Evolutionary conservation across 1,140 invertebrate genomes (phyloP), one percentile per base, ranked within the genome.

Genomic region (Lanistes nyassanus): DNA sequence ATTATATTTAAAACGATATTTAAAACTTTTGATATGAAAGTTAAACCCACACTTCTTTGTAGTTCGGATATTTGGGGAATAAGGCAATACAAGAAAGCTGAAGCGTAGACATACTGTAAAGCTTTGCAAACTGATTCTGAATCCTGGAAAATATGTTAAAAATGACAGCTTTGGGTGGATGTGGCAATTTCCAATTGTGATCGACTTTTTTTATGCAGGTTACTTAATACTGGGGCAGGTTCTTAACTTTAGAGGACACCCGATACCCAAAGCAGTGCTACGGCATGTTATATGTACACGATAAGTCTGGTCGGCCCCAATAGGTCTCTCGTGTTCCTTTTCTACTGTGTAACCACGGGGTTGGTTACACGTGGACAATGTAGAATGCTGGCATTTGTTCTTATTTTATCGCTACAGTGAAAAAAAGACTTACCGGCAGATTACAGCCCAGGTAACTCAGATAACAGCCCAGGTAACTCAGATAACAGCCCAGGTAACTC

Each of bases 41-140:
- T 62, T n/a, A 62, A 62, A n/a, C 58, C 58, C 58, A 4, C 34
- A 29, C 23, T 62, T 62, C 34, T 62, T n/a, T 62, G 34, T 62
- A 31, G 58, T 62, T 62, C 58, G 11, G 4, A 62, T 19, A n/a
- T 62, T 31, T 62, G 58, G 58, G 58, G 58, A n/a, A 29, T 62
- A 13, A 9, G 34, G 34, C 26, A 3, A 62, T 62, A 62, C 3
- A 31, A 62, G 11, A 31, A n/a, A n/a, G 34, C 34, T 62, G 58
- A 62, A 62, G 34, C 26, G n/a, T n/a, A n/a, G n/a, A n/a, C n/a
- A 29, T 16, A n/a, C 26, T 29, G n/a, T 62, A 19, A 62, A 62
- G 34, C 26, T 3, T 29, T 62, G 58, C n/a, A 62, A 4, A 62
- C 11, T 62, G 58, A 62, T 62, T n/a, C n/a, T 62, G 58, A 31